These are phyloP conservation scores for Orchestes rusci DNA, from an alignment of 2,888 invertebrate genomes.

Conservation along the genomic window DNA sequence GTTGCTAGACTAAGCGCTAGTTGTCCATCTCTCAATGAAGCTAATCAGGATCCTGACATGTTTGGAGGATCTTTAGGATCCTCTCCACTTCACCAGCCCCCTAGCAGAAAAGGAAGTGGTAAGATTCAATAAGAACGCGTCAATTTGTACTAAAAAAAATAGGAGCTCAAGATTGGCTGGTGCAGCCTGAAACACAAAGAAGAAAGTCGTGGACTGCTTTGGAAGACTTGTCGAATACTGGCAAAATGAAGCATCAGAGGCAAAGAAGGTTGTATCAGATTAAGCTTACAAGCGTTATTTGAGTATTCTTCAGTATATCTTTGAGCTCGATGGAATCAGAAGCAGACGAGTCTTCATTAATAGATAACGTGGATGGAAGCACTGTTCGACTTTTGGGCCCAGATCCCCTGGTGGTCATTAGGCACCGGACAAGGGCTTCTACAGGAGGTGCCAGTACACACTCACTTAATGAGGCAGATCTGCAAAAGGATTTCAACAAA, in stretches of 20 bases:
- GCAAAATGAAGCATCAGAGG: slow-evolving; percentile 46
- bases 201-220: slow-evolving; percentile 85
- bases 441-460: slow-evolving; percentile 61
- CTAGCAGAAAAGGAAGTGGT: slow-evolving; percentile 58
- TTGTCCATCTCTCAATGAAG: slow-evolving; percentile 63
- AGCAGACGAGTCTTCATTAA: slow-evolving; percentile 59
- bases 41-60: slow-evolving; percentile 32
- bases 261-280: slow-evolving; percentile 47
- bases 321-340: slow-evolving; percentile 81
- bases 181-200: slow-evolving; percentile 47
- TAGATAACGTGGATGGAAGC: slow-evolving; percentile 49
- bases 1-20: slow-evolving; percentile 60
- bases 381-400: slow-evolving; percentile 49
- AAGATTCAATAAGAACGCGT: slow-evolving; percentile 35
- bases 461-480: slow-evolving; percentile 81
- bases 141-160: too few species aligned
- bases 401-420: slow-evolving; percentile 38
- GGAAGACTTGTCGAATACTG: slow-evolving; percentile 58
- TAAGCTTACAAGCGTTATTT: slow-evolving; percentile 17
- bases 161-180: slow-evolving; percentile 44
- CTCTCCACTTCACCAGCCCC: slow-evolving; percentile 46
- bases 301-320: slow-evolving; percentile 52
- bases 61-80: slow-evolving; percentile 44
- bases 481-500: slow-evolving; percentile 75
- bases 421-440: slow-evolving; percentile 45